Percentiles rank a stretch among this genome's conserved stretches.
Evolutionary conservation across 2,888 invertebrate species (phyloP).

Genomic region (Pharmacophagus antenor): DNA sequence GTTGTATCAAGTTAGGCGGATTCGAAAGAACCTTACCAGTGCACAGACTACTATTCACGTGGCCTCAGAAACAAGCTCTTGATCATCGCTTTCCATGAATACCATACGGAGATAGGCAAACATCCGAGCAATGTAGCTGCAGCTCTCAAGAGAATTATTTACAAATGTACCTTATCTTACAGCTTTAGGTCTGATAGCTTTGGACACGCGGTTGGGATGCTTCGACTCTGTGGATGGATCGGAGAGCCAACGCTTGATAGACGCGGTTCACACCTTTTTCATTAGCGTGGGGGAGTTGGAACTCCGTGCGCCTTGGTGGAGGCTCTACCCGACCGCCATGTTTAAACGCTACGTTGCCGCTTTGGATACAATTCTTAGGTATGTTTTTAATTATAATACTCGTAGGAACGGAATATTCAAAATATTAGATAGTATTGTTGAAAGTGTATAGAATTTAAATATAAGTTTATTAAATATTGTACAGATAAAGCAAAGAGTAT

Average conservation of each 20-base stretch:
- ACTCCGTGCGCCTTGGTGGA: constrained; percentile 85
- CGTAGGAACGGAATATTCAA: too few species aligned
- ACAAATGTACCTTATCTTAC: constrained; percentile 23
- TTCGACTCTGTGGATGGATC: constrained; percentile 78
- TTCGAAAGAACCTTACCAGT: too few species aligned
- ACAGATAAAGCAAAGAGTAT: too few species aligned
- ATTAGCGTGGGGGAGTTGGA: constrained; percentile 84
- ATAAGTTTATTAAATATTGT: too few species aligned
- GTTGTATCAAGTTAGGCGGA: too few species aligned
- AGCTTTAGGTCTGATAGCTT: constrained; percentile 84
- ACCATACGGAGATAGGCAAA: too few species aligned
- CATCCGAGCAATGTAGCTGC: too few species aligned
- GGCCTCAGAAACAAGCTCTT: too few species aligned
- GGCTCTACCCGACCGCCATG: constrained; percentile 82
- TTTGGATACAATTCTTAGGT: constrained; percentile 86
- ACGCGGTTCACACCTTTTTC: constrained; percentile 85
- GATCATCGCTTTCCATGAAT: too few species aligned
- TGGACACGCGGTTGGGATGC: constrained; percentile 84
- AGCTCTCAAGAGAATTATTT: not conserved
- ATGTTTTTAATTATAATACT: constrained; percentile 29
- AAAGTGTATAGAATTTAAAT: too few species aligned
- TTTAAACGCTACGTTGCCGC: constrained; percentile 83
- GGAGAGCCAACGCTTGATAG: constrained; percentile 83
- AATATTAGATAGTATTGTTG: too few species aligned
- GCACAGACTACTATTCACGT: too few species aligned